Conservation (phyloP, 1,140 invertebrate genomes). For the Hetaerina americana region DNA sequence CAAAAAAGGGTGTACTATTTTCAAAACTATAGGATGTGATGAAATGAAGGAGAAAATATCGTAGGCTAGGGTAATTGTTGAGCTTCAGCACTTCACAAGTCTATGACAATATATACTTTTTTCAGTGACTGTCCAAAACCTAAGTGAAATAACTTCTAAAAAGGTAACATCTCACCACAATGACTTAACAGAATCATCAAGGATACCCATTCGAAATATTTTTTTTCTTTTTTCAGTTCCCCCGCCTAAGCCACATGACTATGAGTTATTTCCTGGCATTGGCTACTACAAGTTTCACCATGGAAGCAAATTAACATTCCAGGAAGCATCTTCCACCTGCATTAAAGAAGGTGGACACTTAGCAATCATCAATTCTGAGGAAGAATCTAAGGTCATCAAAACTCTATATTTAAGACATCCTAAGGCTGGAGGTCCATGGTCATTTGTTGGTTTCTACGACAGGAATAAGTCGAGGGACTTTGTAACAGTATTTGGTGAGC, state of each 20-base stretch:
- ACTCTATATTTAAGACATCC: not conserved
- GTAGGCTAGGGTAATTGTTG: too few species aligned
- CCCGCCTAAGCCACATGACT: not conserved
- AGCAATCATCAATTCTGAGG: conserved; percentile 14
- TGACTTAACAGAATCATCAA: too few species aligned
- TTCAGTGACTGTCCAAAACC: too few species aligned
- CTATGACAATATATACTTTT: too few species aligned
- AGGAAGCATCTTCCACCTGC: conserved; percentile 11
- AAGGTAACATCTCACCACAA: too few species aligned
- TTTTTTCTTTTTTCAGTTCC: not conserved
- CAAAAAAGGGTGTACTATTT: too few species aligned
- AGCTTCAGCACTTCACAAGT: too few species aligned
- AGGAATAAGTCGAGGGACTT: conserved; percentile 19
- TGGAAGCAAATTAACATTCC: not conserved
- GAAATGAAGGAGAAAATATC: too few species aligned
- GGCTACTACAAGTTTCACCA: conserved; percentile 27
- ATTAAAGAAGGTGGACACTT: conserved; percentile 11
- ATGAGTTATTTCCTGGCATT: conserved; percentile 8
- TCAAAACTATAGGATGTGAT: too few species aligned
- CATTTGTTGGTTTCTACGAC: conserved; percentile 26
- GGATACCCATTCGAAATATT: too few species aligned
- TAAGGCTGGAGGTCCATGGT: conserved; percentile 17
- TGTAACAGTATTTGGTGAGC: not conserved
- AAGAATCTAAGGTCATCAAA: not conserved
- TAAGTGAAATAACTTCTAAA: too few species aligned